Percentiles rank a stretch among this genome's conserved stretches.
Evolutionary conservation across 2,797 vertebrate genomes (phyloP).

Genomic region (Acipenser ruthenus): DNA sequence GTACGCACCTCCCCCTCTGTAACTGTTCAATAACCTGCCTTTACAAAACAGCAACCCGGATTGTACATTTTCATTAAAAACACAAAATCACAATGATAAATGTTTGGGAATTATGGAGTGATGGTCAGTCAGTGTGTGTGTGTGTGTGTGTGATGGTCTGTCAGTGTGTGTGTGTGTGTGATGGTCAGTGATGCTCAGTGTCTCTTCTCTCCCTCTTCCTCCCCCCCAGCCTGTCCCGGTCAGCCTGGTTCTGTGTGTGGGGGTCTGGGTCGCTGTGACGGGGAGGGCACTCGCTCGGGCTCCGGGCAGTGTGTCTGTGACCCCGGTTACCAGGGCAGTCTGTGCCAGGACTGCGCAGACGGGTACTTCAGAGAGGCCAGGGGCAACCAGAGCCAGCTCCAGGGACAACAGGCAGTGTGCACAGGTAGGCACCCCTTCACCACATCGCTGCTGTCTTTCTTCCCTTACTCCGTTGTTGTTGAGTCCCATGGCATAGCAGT

Average conservation of each 20-base stretch:
- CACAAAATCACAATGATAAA: too few relatives aligned
- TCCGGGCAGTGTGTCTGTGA: slow-evolving; percentile 85
- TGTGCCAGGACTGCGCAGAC: slow-evolving; percentile 80
- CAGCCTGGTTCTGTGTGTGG: slow-evolving; percentile 57
- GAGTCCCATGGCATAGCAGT: too few relatives aligned
- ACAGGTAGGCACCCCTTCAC: slow-evolving; percentile 37
- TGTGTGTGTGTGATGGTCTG: too few relatives aligned
- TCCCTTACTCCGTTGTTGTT: accelerated
- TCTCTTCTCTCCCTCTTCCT: not conserved
- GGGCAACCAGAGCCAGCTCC: slow-evolving; percentile 66
- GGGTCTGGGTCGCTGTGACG: slow-evolving; percentile 70
- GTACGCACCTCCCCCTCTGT: slow-evolving; percentile 39
- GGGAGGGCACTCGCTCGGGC: slow-evolving; percentile 84
- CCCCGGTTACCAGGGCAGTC: slow-evolving; percentile 74
- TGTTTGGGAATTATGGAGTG: too few relatives aligned
- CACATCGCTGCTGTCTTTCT: not conserved
- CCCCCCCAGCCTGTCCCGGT: slow-evolving; percentile 51
- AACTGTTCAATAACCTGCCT: too few relatives aligned
- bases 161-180: too few relatives aligned
- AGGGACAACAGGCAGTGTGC: slow-evolving; percentile 46
- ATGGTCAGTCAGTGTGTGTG: too few relatives aligned
- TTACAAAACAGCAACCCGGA: too few relatives aligned
- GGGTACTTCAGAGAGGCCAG: slow-evolving; percentile 81
- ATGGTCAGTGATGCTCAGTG: too few relatives aligned
- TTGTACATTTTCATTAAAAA: too few relatives aligned